Conservation (phyloP, 35 echinoderm and acorn worm species). For the Strongylocentrotus purpuratus region DNA sequence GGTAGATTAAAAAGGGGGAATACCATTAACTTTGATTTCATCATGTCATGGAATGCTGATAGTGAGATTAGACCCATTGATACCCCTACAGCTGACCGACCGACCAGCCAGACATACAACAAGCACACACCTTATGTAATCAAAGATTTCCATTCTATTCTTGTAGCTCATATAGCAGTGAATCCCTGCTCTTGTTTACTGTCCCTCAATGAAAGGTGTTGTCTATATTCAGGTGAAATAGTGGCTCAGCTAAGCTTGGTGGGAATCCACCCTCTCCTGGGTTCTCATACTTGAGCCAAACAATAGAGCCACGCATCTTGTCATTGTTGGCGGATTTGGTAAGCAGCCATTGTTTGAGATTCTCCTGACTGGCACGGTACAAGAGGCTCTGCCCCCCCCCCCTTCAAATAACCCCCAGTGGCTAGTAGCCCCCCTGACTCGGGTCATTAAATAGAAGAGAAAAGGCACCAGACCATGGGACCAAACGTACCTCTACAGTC, state of each 20-base stretch:
- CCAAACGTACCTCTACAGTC: not conserved
- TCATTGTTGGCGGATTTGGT: slow-evolving; percentile 34
- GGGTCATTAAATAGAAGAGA: slow-evolving; percentile 43
- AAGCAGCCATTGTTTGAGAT: slow-evolving; percentile 29
- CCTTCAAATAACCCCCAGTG: slow-evolving; percentile 18
- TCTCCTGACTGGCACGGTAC: not conserved
- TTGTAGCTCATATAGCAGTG: not conserved
- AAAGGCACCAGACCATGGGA: slow-evolving; percentile 18
- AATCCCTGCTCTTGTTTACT: slow-evolving; percentile 35
- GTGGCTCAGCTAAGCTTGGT: slow-evolving; percentile 12
- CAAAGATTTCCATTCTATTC: slow-evolving; percentile 32
- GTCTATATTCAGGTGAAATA: slow-evolving; percentile 22
- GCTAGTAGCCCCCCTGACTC: slow-evolving; percentile 28
- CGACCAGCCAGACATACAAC: slow-evolving; percentile 36
- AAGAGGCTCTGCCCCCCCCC: slow-evolving; percentile 20
- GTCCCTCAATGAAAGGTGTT: slow-evolving; percentile 24
- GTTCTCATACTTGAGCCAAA: slow-evolving; percentile 31
- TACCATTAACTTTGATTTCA: slow-evolving; percentile 12
- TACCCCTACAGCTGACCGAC: slow-evolving; percentile 19
- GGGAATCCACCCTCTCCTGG: not conserved
- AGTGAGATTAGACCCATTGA: slow-evolving; percentile 1
- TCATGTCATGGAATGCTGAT: not conserved
- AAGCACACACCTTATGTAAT: slow-evolving; percentile 42
- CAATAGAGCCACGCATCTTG: slow-evolving; percentile 23
- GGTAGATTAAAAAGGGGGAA: not conserved